Conservation (phyloP, 2,888 invertebrate genomes). For the Coremacera marginata region DNA sequence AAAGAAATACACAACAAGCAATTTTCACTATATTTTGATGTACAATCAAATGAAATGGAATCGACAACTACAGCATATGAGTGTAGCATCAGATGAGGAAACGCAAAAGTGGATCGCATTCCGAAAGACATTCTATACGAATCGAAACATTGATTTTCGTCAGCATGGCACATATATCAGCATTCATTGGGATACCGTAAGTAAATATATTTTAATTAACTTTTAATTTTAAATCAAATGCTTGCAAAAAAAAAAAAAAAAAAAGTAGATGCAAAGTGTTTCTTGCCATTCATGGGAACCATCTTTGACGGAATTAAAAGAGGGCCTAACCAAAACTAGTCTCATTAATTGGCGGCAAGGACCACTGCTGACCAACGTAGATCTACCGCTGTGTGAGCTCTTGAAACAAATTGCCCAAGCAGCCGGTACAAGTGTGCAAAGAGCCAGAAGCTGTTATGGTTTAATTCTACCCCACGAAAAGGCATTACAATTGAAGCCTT, state of each 20-base stretch:
- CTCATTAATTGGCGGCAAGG: constrained; percentile 58
- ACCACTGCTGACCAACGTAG: constrained; percentile 60
- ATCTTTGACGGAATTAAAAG: constrained; percentile 52
- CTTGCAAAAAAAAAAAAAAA: neutral
- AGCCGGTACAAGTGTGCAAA: constrained; percentile 49
- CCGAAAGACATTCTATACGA: constrained; percentile 59
- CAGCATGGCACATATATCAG: constrained; percentile 61
- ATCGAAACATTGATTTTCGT: constrained; percentile 54
- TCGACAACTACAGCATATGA: constrained; percentile 48
- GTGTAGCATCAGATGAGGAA: constrained; percentile 31
- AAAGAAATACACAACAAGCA: constrained; percentile 51
- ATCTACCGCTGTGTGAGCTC: constrained; percentile 46
- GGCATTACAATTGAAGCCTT: constrained; percentile 47
- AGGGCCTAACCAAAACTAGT: constrained; percentile 57
- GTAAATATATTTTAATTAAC: neutral
- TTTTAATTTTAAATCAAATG: neutral
- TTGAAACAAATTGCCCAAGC: constrained; percentile 52
- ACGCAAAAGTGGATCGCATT: constrained; percentile 51
- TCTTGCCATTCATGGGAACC: constrained; percentile 61
- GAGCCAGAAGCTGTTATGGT: constrained; percentile 56
- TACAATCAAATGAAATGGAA: constrained; percentile 64
- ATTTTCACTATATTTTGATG: constrained; percentile 61
- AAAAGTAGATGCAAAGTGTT: constrained; percentile 55
- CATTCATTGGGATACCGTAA: constrained; percentile 57
- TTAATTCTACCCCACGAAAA: constrained; percentile 50